Percentiles rank a stretch among this genome's conserved stretches.
Evolutionary conservation across 2,888 invertebrate genomes (phyloP).

Genomic region (Tridacna gigas): DNA sequence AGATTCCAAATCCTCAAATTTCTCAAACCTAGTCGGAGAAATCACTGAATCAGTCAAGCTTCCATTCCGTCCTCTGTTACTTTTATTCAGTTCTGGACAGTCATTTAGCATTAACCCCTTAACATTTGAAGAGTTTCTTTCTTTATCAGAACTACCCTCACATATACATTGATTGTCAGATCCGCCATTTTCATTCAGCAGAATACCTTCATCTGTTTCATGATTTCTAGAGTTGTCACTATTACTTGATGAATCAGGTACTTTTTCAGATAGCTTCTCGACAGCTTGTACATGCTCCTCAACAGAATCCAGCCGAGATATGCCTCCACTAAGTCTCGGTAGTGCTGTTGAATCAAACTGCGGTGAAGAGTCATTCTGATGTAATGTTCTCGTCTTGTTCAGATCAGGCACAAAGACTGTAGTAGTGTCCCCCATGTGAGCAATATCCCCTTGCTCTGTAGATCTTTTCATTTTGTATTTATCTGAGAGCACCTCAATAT

Average conservation of each 20-base stretch:
- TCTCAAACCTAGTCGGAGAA: conserved; percentile 27
- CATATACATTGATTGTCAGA: neutral
- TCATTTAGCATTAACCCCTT: conserved; percentile 7
- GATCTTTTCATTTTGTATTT: conserved; percentile 73
- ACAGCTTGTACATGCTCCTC: conserved; percentile 48
- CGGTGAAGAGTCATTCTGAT: conserved; percentile 73
- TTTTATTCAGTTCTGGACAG: conserved; percentile 1
- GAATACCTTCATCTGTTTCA: conserved; percentile 33
- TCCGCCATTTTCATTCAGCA: conserved; percentile 23
- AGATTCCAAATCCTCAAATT: conserved; percentile 31
- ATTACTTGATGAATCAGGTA: conserved; percentile 1
- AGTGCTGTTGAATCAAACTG: conserved; percentile 69
- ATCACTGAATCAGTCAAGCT: conserved; percentile 26
- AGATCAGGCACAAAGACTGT: conserved; percentile 69
- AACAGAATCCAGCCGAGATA: conserved; percentile 65
- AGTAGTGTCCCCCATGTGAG: conserved; percentile 71
- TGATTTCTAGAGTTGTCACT: conserved; percentile 2
- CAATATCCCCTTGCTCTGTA: conserved; percentile 76
- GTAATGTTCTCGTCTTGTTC: conserved; percentile 36
- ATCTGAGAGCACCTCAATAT: conserved; percentile 63
- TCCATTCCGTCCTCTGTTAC: conserved; percentile 5
- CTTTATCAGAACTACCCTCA: neutral
- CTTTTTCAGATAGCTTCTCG: conserved; percentile 9
- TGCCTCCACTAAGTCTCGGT: conserved; percentile 56
- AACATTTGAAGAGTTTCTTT: neutral